phyloP scores from a whole-genome alignment of 2,113 vertebrate genomes.

The Narcine bancroftii region DNA sequence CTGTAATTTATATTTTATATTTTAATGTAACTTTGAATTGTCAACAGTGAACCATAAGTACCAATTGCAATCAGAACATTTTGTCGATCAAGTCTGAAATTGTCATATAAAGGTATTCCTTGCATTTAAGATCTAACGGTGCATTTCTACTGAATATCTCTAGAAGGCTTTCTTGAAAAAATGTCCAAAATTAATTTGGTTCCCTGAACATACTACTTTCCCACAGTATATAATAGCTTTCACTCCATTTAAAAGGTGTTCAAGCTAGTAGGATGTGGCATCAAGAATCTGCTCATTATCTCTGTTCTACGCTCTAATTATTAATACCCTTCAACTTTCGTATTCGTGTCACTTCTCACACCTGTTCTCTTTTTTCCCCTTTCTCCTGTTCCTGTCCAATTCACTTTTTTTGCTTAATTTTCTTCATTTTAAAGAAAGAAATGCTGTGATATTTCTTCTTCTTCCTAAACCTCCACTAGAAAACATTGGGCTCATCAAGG shows the following conservation, averaged over 20 bases:
- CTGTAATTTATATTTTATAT: not conserved
- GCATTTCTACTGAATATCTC: slow-evolving; percentile 43
- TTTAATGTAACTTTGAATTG: not conserved
- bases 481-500: slow-evolving; percentile 78
- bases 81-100: slow-evolving; percentile 40
- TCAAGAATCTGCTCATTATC: slow-evolving; percentile 51
- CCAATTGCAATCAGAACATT: not conserved
- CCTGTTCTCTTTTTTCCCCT: slow-evolving; percentile 51
- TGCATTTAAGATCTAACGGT: not conserved
- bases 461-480: slow-evolving; percentile 84
- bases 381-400: slow-evolving; percentile 52
- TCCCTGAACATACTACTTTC: not conserved
- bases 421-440: slow-evolving; percentile 74
- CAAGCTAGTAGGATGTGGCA: slow-evolving; percentile 46
- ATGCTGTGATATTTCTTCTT: slow-evolving; percentile 78
- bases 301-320: slow-evolving; percentile 56
- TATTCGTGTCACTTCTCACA: slow-evolving; percentile 59
- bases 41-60: not conserved
- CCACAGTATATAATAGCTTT: slow-evolving; percentile 53
- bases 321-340: slow-evolving; percentile 57
- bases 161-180: slow-evolving; percentile 48
- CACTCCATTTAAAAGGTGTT: slow-evolving; percentile 55
- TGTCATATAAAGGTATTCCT: slow-evolving; percentile 11
- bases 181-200: slow-evolving; percentile 42
- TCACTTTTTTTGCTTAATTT: slow-evolving; percentile 55